Conservation (phyloP, 2,888 invertebrate species). For the Gnatocerus cornutus region DNA sequence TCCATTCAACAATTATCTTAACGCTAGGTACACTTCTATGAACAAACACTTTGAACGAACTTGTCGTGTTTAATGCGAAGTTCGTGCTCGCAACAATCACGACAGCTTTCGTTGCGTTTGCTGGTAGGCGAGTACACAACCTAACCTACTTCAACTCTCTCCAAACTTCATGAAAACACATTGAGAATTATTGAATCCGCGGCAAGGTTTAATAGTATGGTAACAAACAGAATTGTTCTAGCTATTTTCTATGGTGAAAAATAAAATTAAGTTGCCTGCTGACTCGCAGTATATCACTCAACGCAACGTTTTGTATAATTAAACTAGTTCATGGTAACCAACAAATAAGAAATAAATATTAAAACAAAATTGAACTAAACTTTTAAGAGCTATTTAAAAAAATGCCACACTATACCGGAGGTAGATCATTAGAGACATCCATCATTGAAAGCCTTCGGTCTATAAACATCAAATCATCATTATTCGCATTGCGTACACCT, state of each 20-base stretch:
- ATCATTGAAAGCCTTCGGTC: constrained; percentile 61
- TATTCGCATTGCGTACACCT: constrained; percentile 32
- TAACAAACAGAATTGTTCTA: constrained; percentile 40
- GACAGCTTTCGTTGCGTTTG: background rate
- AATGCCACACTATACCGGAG: constrained; percentile 52
- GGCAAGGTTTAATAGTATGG: constrained; percentile 32
- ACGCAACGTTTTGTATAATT: constrained; percentile 17
- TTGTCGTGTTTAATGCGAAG: background rate
- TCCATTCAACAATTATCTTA: constrained; percentile 11
- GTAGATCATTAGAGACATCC: constrained; percentile 65
- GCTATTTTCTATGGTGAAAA: constrained; percentile 29
- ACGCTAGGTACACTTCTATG: no score
- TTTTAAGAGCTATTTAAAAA: constrained; percentile 16
- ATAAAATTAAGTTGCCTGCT: constrained; percentile 19
- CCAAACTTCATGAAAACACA: constrained; percentile 16
- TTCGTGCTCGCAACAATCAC: background rate
- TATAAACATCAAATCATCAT: constrained; percentile 47
- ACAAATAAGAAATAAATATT: constrained; percentile 39
- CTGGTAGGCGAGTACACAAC: background rate
- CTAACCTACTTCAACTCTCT: constrained; percentile 29
- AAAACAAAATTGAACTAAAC: constrained; percentile 54
- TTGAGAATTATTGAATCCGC: constrained; percentile 14
- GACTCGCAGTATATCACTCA: constrained; percentile 22
- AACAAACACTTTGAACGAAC: background rate
- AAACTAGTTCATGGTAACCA: constrained; percentile 43